Percentiles rank a stretch among this genome's conserved stretches.
Evolutionary conservation across 2,797 vertebrate species (phyloP).

Genomic region (Aselliscus stoliczkanus): DNA sequence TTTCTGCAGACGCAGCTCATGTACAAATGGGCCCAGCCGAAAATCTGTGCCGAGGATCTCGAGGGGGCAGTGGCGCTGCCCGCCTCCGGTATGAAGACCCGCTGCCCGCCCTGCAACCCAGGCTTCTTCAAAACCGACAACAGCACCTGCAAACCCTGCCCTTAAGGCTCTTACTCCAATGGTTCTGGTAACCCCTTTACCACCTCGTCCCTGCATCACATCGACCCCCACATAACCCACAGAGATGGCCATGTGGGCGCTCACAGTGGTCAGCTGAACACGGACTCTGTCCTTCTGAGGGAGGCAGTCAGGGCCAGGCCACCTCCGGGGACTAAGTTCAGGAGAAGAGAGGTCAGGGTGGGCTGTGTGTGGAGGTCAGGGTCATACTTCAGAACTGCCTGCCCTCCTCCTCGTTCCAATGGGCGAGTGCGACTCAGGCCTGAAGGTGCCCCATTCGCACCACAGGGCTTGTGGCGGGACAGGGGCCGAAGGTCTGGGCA

Average conservation of each 20-base stretch:
- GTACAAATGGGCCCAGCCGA: slow-evolving; percentile 97
- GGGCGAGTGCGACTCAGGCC: not conserved
- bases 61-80: slow-evolving; percentile 86
- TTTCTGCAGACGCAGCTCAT: slow-evolving; percentile 91
- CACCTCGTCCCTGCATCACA: rapidly evolving
- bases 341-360: too few relatives aligned
- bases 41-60: slow-evolving; percentile 89
- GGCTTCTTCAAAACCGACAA: slow-evolving; percentile 89
- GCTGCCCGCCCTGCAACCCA: slow-evolving; percentile 94
- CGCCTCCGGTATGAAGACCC: slow-evolving; percentile 85
- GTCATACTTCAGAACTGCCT: not conserved
- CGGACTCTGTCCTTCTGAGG: not conserved
- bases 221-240: rapidly evolving
- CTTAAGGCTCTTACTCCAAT: slow-evolving; percentile 88
- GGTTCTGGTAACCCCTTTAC: slow-evolving; percentile 86
- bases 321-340: not conserved
- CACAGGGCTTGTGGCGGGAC: not conserved
- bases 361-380: not conserved
- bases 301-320: not conserved
- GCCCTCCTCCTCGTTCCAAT: not conserved
- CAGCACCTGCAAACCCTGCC: slow-evolving; percentile 90
- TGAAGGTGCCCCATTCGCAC: not conserved
- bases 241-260: rapidly evolving
- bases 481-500: not conserved
- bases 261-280: not conserved